Evolutionary conservation across 1,140 invertebrate species (phyloP).

Genomic region (Lepidostoma basale): DNA sequence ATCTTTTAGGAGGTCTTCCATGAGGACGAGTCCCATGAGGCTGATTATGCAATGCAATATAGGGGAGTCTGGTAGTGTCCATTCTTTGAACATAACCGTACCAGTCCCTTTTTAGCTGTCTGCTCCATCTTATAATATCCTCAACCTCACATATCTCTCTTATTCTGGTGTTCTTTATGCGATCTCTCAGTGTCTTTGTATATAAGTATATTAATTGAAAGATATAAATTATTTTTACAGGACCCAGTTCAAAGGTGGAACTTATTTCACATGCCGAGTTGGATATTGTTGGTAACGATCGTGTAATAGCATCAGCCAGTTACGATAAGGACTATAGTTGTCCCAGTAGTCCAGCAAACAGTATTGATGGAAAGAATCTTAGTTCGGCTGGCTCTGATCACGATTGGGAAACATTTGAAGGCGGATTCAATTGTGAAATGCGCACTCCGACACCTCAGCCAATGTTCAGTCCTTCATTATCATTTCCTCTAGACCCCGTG

Average conservation of each 20-base stretch:
- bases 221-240: conserved; percentile 46
- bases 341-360: conserved; percentile 65
- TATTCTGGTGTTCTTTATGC: too few species aligned
- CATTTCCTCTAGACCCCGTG: conserved; percentile 47
- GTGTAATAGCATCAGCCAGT: conserved; percentile 60
- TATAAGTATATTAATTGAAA: not conserved
- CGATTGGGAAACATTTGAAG: conserved; percentile 52
- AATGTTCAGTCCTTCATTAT: conserved; percentile 42
- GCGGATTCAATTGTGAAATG: conserved; percentile 51
- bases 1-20: too few species aligned
- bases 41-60: too few species aligned
- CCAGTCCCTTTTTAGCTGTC: too few species aligned
- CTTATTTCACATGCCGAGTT: conserved; percentile 59
- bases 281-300: conserved; percentile 58
- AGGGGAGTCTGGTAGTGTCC: too few species aligned
- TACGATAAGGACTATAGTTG: conserved; percentile 65
- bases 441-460: conserved; percentile 44
- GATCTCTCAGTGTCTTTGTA: too few species aligned
- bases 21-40: too few species aligned
- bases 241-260: conserved; percentile 64
- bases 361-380: conserved; percentile 35
- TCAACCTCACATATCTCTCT: too few species aligned
- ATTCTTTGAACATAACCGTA: too few species aligned
- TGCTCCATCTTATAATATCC: too few species aligned
- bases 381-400: conserved; percentile 44